Evolutionary conservation across 2,113 vertebrate species (phyloP), one percentile per base, ranked within the genome.

Genomic region (Pandion haliaetus): DNA sequence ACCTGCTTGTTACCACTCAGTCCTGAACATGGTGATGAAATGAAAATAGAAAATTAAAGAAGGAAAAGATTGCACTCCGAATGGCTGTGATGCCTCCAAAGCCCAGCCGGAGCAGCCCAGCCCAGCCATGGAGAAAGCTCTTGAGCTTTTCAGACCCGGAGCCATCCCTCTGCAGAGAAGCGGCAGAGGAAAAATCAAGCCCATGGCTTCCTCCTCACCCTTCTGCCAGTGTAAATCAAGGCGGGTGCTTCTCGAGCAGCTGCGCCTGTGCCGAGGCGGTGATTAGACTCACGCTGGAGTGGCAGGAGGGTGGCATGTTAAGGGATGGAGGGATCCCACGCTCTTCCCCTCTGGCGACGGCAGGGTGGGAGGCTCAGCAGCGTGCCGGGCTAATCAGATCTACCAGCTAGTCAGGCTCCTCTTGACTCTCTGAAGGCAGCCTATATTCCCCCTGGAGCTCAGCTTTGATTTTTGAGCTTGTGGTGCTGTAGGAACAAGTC

Each of bases 181-280:
- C 2, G 0, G 50, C 0, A 0, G 49, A 42, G 44, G 21, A 4
- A 63, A 66, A 78, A 70, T 24, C 49, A 73, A 76, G 25, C 72
- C 71, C 24, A 3, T 61, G 1, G 0, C 2, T n/a, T 79, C 71
- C 21, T 63, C 71, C 54, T 83, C 1, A 0, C 10, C 54, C 62
- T 80, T 72, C 55, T 78, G 25, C 65, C 2, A 0, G 63, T 0
- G 0, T 42, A 72, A 82, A 61, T 29, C 54, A 26, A 90, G 74
- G 78, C 32, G 4, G 25, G 65, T n/a, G 34, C 47, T 86, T 28
- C 63, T 45, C 10, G 4, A 36, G 84, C 4, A 10, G 40, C 52
- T 28, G 76, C 2, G 7, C 40, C 40, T 10, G 84, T 38, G 77
- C 40, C 3, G 2, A 59, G 26, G 85, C 5, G 6, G 61, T 38